Evolutionary conservation across 2,113 vertebrate species (phyloP), one percentile per base, ranked within the genome.

Genomic region (Strigops habroptila): DNA sequence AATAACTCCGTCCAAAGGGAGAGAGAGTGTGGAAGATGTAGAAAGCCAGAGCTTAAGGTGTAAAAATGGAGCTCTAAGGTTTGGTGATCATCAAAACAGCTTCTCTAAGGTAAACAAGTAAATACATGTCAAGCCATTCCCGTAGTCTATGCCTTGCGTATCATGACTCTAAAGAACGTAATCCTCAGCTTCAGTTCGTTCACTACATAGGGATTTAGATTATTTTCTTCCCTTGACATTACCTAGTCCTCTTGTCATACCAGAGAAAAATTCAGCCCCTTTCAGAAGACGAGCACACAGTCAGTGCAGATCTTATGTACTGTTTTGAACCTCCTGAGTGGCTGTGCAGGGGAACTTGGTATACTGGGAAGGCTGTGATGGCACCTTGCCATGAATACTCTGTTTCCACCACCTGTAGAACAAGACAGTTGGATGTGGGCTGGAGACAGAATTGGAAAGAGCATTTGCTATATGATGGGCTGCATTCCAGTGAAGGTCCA

Each of bases 401-500:
- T 17, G 19, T 44, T 82, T 63, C 46, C 31, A 46, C 28, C 55
- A 5, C 11, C 30, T 64, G 25, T 57, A 37, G 28, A 62, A 19
- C 6, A 30, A 37, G 18, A 28, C 24, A 53, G 23, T 28, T 39
- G 53, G 14, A 14, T 15, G 7, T 65, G 21, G 44, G 28, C 37
- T 89, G 81, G 8, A 80, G 28, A 41, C 10, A 21, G 33, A 57
- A 67, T 3, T 53, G 55, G 18, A 43, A 78, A 49, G 25, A 51
- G 2, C 5, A 0, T 75, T 46, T 77, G 41, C 46, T 81, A 9
- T 2, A 0, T 18, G 24, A 25, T 8, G 15, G 48, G 10, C 39
- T 78, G 39, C 14, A 7, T 75, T 64, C 10, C n/a, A 64, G 11
- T 74, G 62, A 52, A 84, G 37, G 37, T 74, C 39, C n/a, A 43